Evolutionary conservation across 2,888 invertebrate genomes (phyloP).

Genomic region (Diarsia rubi): DNA sequence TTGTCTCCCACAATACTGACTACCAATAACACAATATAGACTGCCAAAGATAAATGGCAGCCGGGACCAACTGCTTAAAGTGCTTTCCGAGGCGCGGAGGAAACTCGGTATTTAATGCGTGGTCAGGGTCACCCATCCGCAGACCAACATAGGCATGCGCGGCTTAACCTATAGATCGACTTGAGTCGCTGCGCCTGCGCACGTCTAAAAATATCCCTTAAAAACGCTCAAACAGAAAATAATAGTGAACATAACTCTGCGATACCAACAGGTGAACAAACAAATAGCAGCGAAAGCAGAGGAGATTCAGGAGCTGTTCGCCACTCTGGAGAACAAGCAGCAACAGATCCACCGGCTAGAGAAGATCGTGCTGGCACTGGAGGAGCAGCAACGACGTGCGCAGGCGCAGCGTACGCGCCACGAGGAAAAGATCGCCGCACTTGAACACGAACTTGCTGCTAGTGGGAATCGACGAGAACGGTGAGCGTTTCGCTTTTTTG

Average conservation of each 20-base stretch:
- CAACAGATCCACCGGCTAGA: conserved; percentile 90
- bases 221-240: neutral
- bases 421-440: conserved; percentile 90
- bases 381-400: conserved; percentile 90
- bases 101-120: too few relatives aligned
- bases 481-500: conserved; percentile 62
- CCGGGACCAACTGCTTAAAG: too few relatives aligned
- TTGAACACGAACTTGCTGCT: conserved; percentile 89
- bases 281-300: conserved; percentile 89
- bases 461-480: conserved; percentile 82
- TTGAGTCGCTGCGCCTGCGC: too few relatives aligned
- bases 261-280: conserved; percentile 82
- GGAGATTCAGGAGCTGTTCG: conserved; percentile 88
- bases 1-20: neutral
- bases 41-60: too few relatives aligned
- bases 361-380: conserved; percentile 89
- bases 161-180: too few relatives aligned
- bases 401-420: conserved; percentile 91
- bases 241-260: neutral
- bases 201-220: neutral
- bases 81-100: too few relatives aligned
- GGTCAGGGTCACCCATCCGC: too few relatives aligned
- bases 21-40: too few relatives aligned
- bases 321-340: conserved; percentile 89
- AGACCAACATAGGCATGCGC: too few relatives aligned